Evolutionary conservation across 1,140 invertebrate species (phyloP), one percentile per base, ranked within the genome.

Genomic region (Harpegnathos saltator): DNA sequence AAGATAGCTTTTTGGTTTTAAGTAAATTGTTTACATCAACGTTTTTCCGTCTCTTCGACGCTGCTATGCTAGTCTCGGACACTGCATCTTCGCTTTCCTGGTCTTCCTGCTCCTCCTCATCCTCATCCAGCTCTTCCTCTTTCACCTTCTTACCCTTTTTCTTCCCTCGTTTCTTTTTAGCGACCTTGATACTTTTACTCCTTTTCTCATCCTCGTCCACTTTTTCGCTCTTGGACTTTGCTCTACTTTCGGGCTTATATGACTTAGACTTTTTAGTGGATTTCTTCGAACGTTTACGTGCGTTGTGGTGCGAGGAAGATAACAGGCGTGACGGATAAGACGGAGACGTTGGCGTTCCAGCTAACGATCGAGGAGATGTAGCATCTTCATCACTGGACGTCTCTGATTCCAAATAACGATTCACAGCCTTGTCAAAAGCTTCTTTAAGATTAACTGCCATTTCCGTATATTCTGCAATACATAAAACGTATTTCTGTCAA

Each of bases 401-500:
- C 78, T 97, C 95, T 69, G 96, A 96, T 90, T 98, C 97, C 52
- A 98, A 95, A 93, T 97, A 98, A 89, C 97, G 96, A 90, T 97
- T 96, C 9, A 97, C 96, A 0, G 97, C 96, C 77, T 96, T 95
- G 73, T 97, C 96, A 90, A 98, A 98, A 26, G 96, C 97, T 89
- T 96, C 95, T 92, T 97, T 96, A 48, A 98, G 93, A 89, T 96
- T 98, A 89, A 97, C 96, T 0, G 97, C 97, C 98, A 98, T 98
- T 90, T 97, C 96, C 1, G 97, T 98, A 88, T 98, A 98, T 93
- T 98, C 97, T 98, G 92, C 44, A 95, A 95, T 24, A 65, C 26
- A 85, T 29, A 66, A 24, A 44, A 44, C 38, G 38, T 33, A 33
- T 44, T 9, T 44, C 61, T 7, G 62, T 7, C 29, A 38, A 72